Evolutionary conservation across 2,113 vertebrate species (phyloP), one percentile per base, ranked within the genome.

Genomic region (Reinhardtius hippoglossoides): DNA sequence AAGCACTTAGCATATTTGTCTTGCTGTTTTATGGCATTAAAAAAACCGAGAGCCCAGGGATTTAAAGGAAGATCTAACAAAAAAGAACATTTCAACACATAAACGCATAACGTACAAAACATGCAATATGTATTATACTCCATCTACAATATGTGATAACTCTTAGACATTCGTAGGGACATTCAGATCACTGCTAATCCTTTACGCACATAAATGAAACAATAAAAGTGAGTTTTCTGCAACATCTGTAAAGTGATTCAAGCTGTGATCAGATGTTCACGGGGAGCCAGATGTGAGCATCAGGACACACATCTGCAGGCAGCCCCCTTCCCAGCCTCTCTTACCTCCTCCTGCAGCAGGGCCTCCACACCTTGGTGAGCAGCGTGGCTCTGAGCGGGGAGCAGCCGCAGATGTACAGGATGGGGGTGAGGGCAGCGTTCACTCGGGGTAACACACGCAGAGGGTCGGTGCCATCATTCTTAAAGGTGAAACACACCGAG

Each of bases 371-470:
- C 40, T 65, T 85, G 37, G 65, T 55, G 58, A 92, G 40, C 55
- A 95, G 80, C 16, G 84, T 88, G 6, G 31, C 73, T 57, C 82
- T 86, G 68, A 95, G 86, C 46, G 84, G 76, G 4, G 74, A 21
- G 82, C 94, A 94, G 10, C 94, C 94, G 67, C 84, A 79, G 35
- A 95, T 80, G 85, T 95, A 95, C 65, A 95, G 74, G 1, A 94
- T 7, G 1, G 94, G 94, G 3, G 94, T 95, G 42, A 95, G 50
- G 5, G 78, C 87, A 0, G 94, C 91, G 55, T 94, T 95, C 0
- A 95, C 10, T 14, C 94, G 83, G 21, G 95, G 94, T 56, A 95
- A 52, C 69, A 93, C 82, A 21, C 91, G 90, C 2, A 95, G 27
- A 0, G 93, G 93, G 83, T 95, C 92, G 1, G 92, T 90, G 67